A percentile compares a stretch with the other conserved stretches of the same genome.
Conservation (phyloP, 2,113 vertebrate species). For the Phodopus roborovskii region DNA sequence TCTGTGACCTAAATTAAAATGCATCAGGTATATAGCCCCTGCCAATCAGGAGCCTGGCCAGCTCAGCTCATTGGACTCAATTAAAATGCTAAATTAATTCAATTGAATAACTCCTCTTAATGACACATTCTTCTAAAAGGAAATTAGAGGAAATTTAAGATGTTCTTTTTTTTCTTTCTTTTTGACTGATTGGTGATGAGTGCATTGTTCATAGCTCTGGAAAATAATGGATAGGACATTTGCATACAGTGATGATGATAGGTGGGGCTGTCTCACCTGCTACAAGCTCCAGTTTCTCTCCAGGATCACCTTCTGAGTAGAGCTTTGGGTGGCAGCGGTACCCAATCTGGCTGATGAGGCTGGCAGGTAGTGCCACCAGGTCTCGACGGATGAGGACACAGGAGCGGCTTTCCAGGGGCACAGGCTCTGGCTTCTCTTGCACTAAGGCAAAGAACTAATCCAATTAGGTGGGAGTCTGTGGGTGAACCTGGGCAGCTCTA, state of each 20-base stretch:
- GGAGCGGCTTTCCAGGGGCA: slow-evolving; percentile 95
- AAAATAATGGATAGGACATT: not conserved
- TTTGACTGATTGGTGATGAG: slow-evolving; percentile 69
- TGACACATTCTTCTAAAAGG: slow-evolving; percentile 83
- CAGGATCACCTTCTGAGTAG: slow-evolving; percentile 98
- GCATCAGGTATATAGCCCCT: not conserved
- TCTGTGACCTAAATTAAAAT: slow-evolving; percentile 69
- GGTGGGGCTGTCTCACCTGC: slow-evolving; percentile 87
- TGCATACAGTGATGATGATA: not conserved
- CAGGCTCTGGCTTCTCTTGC: slow-evolving; percentile 94
- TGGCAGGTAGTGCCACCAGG: slow-evolving; percentile 96
- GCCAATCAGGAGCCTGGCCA: slow-evolving; percentile 64
- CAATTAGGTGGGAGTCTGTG: not conserved
- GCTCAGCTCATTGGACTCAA: slow-evolving; percentile 81
- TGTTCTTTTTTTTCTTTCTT: not conserved
- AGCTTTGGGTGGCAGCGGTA: slow-evolving; percentile 99
- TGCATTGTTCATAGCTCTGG: not conserved
- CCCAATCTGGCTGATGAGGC: slow-evolving; percentile 98
- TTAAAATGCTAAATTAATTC: slow-evolving; percentile 86
- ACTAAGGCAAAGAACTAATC: slow-evolving; percentile 68
- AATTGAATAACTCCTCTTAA: slow-evolving; percentile 84
- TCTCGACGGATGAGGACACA: slow-evolving; percentile 97
- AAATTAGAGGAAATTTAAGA: slow-evolving; percentile 77
- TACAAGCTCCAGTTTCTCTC: slow-evolving; percentile 98
- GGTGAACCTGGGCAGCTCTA: not conserved